Evolutionary conservation across 1,140 invertebrate species (phyloP), one percentile per base, ranked within the genome.

Genomic region (Aleiodes sp.): DNA sequence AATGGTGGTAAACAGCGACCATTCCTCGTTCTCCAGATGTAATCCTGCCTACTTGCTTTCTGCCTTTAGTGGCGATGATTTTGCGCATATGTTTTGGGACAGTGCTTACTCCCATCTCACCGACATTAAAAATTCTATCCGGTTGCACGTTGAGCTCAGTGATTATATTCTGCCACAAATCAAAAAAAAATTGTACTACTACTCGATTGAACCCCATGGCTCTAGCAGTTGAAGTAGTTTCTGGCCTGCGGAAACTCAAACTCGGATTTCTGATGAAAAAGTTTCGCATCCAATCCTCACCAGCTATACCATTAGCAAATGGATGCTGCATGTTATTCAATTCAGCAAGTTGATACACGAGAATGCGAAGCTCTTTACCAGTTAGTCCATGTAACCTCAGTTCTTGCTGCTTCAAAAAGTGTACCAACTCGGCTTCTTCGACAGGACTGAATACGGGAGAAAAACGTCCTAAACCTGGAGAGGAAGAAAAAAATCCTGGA

Each of bases 41-140:
- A 12, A 82, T 39, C 65, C 68, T 57, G 14, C 74, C 75, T 9
- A 83, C 78, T 72, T 79, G 74, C 46, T 77, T 79, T 70, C 75
- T 75, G 6, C 82, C 80, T 72, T 63, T 76, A 14, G 52, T 63
- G 0, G 72, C 74, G 35, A 83, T 65, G 14, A 80, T 70, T 60
- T 82, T 80, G n/a, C 73, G 62, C 14, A 68, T 67, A 61, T 71
- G 73, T 59, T 65, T 80, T 43, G 74, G 75, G 7, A 79, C 71
- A 31, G 61, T 80, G 10, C 62, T 60, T 9, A 76, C 60, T 1
- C 75, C 76, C 10, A 74, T 78, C 66, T 83, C 79, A 57, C 80
- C 77, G 24, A 76, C 68, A 61, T 82, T 80, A 37, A 41, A 75
- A 33, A 75, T 68, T 65, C 68, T 68, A 63, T 76, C 61, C 29